phyloP scores from a whole-genome alignment of 2,113 vertebrate genomes.

The Chionodraco myersi region DNA sequence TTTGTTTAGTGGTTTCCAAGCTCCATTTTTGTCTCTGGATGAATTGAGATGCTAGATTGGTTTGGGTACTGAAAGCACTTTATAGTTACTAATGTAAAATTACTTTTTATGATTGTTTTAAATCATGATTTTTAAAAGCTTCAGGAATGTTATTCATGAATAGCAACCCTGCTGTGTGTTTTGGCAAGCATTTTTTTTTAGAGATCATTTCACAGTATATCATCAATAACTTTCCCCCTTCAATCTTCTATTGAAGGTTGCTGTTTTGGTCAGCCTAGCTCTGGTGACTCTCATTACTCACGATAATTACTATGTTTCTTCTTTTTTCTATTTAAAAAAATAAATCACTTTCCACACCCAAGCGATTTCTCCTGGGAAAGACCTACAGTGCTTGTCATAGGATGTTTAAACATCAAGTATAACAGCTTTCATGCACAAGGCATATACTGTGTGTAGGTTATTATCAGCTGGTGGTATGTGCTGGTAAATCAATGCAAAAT shows the following conservation, averaged over 20 bases:
- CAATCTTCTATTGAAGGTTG: not conserved
- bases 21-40: not conserved
- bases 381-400: not conserved
- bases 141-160: not conserved
- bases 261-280: not conserved
- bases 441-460: not conserved
- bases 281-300: not conserved
- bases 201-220: not conserved
- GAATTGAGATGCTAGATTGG: not conserved
- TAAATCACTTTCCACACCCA: not conserved
- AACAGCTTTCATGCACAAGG: not conserved
- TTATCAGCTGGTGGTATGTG: not conserved
- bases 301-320: conserved; percentile 21
- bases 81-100: not conserved
- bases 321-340: not conserved
- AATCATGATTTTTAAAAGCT: not conserved
- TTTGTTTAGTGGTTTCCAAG: too few species aligned
- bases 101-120: not conserved
- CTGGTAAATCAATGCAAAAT: not conserved
- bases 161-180: not conserved
- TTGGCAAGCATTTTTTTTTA: not conserved
- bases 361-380: not conserved
- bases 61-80: not conserved
- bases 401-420: conserved; percentile 4
- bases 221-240: not conserved